Evolutionary conservation across 2,113 vertebrate genomes (phyloP), one percentile per base, ranked within the genome.

Genomic region (Manacus vitellinus): DNA sequence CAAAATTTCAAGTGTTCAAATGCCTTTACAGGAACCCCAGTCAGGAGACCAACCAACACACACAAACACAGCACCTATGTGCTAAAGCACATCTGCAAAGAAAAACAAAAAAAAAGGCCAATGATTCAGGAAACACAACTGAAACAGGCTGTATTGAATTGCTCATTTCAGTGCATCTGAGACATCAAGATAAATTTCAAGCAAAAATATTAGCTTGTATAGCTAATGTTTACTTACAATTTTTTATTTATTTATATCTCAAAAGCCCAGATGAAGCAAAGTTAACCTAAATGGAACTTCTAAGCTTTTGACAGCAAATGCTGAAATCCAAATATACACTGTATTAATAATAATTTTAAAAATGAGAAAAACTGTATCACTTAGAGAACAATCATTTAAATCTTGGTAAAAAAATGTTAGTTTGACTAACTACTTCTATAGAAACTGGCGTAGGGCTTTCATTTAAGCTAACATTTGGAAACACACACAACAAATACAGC

Each of bases 401-500:
- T 67, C 25, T 24, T 23, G 4, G 1, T 21, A 56, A 88, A 90
- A 58, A 47, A 72, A 18, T 6, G 49, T 0, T 61, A 24, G 43
- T 94, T 75, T 91, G 15, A 63, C 52, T 74, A 76, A 51, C 17
- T 49, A 71, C 27, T 75, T 55, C 54, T 66, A 59, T 0, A 65
- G 65, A 76, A 85, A 47, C 65, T 61, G 22, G 24, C 47, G 73
- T 8, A 85, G 22, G 46, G 28, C 7, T 72, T 82, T 58, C n/a
- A 75, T 16, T 58, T 61, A 87, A 89, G 22, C 23, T 84, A 84
- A 55, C 23, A 63, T 74, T 78, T 84, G 68, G 35, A 81, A 92
- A 86, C 20, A 92, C 14, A 31, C 4, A 67, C 35, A 81, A 89
- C 14, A 88, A 86, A 86, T 31, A 63, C 0, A 0, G 33, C 21